Evolutionary conservation across 2,797 vertebrate species (phyloP), one percentile per base, ranked within the genome.

Genomic region (Triplophysa bombifrons): DNA sequence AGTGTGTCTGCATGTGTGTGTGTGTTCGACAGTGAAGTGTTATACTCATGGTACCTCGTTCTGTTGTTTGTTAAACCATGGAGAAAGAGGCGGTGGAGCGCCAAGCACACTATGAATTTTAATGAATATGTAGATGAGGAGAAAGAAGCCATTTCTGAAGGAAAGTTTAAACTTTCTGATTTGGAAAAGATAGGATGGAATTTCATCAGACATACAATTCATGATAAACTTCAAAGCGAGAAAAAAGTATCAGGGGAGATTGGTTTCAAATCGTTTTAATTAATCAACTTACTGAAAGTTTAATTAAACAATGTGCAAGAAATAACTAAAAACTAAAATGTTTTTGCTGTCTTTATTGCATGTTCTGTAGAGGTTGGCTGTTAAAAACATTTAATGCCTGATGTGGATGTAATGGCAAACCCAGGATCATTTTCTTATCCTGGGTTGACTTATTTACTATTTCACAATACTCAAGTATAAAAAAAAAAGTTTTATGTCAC

Each of bases 51-150:
- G 77, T 27, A 55, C 69, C 60, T 30, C 48, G 20, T 60, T 65
- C 58, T 72, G 56, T 66, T 71, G 41, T 66, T 77, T 82, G 61
- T 72, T 68, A 81, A 72, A 77, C 61, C 68, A 72, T 72, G 58
- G 30, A 72, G 68, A 77, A 67, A 77, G 68, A 77, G 16, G 53
- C 74, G 34, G 27, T 58, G 68, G 53, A 76, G 65, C 48, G 56
- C 64, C 34, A 73, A 67, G 69, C 69, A 68, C 68, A 41, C 61
- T 44, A 51, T 78, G 60, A 67, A 78, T 78, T 60, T 67, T 65
- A 78, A 67, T 66, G 69, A 66, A 67, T 69, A 67, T 25, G 53
- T 48, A 41, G 22, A 22, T 22, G 51, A 67, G 16, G 72, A 58
- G 50, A 9, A 66, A 10, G 61, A 77, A 82, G 13, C 34, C 12